These are phyloP conservation scores for Orchesella flavescens DNA, from an alignment of 2,888 invertebrate species.

Conservation along the genomic window DNA sequence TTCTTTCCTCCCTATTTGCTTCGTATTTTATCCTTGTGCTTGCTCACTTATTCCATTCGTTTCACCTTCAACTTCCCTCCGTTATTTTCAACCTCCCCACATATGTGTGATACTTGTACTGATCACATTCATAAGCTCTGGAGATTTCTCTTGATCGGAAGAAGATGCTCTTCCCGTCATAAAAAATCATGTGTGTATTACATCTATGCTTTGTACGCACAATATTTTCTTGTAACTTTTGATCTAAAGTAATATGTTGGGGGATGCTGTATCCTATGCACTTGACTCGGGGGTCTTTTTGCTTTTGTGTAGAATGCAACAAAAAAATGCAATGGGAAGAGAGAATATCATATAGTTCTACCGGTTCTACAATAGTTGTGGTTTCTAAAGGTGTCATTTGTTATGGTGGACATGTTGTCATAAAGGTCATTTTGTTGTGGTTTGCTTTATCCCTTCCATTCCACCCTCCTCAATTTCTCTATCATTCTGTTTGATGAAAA, in stretches of 20 bases:
- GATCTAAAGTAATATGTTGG: neutral
- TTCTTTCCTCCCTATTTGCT: neutral
- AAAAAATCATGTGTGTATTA: slow-evolving; percentile 43
- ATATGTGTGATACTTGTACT: slow-evolving; percentile 37
- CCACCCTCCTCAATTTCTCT: neutral
- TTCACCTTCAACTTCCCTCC: slow-evolving; percentile 30
- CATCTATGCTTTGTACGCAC: neutral
- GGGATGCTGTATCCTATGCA: slow-evolving; percentile 28
- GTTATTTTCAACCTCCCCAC: slow-evolving; percentile 22
- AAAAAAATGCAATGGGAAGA: slow-evolving; percentile 16
- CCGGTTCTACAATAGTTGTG: slow-evolving; percentile 7
- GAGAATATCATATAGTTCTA: slow-evolving; percentile 2
- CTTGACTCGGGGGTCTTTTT: neutral
- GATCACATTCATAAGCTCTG: slow-evolving; percentile 56
- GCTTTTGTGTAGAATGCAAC: neutral
- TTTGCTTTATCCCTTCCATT: too few relatives aligned
- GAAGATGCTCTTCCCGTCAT: slow-evolving; percentile 43
- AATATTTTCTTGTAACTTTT: slow-evolving; percentile 9
- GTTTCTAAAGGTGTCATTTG: slow-evolving; percentile 49
- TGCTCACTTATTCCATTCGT: slow-evolving; percentile 30
- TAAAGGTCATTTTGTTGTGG: slow-evolving; percentile 33
- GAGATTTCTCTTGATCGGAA: slow-evolving; percentile 55
- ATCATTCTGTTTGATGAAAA: neutral
- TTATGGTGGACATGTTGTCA: slow-evolving; percentile 18
- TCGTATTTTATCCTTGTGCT: slow-evolving; percentile 22